Evolutionary conservation across 1,140 invertebrate species (phyloP).

Genomic region (Rhyacophila brunnea): DNA sequence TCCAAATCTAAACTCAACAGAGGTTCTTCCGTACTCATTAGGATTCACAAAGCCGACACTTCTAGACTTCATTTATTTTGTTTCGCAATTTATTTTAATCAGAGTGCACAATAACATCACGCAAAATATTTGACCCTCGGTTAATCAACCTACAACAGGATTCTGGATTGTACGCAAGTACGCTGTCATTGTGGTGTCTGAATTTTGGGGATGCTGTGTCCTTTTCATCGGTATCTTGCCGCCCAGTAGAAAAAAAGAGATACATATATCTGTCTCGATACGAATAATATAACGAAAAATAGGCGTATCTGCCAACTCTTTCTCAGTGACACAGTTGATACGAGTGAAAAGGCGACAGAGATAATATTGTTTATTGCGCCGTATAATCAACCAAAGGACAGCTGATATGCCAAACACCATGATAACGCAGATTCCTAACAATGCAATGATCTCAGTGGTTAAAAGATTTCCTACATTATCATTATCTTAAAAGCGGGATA

Average conservation of each 20-base stretch:
- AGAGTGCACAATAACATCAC: conserved; percentile 19
- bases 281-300: background rate
- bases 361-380: background rate
- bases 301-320: conserved; percentile 3
- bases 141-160: conserved; percentile 23
- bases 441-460: background rate
- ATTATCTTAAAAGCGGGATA: background rate
- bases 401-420: conserved; percentile 23
- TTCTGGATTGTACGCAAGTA: background rate
- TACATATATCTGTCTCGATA: background rate
- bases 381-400: conserved; percentile 12
- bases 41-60: conserved; percentile 46
- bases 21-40: conserved; percentile 58
- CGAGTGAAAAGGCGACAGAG: background rate
- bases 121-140: conserved; percentile 10
- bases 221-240: conserved; percentile 12
- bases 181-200: background rate
- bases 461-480: conserved; percentile 16
- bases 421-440: conserved; percentile 22
- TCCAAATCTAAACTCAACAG: conserved; percentile 56
- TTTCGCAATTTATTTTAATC: conserved; percentile 30
- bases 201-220: background rate
- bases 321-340: background rate
- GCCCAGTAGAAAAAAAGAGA: background rate
- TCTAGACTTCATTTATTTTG: conserved; percentile 53